A percentile compares a stretch with the other conserved stretches of the same genome.
phyloP scores from a whole-genome alignment of 2,113 vertebrate genomes.

The Halcyon senegalensis region DNA sequence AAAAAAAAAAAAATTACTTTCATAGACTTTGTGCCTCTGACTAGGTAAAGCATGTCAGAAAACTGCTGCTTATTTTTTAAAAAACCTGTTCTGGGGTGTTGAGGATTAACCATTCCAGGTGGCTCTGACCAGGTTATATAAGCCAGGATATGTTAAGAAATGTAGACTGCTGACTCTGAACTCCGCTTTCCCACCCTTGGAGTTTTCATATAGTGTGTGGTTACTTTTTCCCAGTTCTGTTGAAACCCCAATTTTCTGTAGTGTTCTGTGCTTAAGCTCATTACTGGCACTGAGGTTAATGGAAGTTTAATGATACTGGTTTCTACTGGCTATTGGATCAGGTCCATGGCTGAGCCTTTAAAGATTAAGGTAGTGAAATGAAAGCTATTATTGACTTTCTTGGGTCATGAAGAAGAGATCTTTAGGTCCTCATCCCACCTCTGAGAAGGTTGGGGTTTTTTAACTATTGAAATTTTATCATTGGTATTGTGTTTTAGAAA shows the following conservation, averaged over 20 bases:
- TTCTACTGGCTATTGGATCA: not conserved
- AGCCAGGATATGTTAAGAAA: not conserved
- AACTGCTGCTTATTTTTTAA: not conserved
- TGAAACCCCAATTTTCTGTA: not conserved
- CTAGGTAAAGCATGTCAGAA: not conserved
- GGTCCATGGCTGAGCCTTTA: not conserved
- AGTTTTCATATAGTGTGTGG: not conserved
- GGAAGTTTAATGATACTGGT: not conserved
- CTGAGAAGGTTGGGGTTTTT: not conserved
- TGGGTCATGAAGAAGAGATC: not conserved
- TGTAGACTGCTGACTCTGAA: not conserved
- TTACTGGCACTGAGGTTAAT: not conserved
- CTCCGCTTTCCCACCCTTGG: not conserved
- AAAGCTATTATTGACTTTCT: not conserved
- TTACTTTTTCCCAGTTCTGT: not conserved
- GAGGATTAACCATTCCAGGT: not conserved
- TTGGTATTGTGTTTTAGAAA: not conserved
- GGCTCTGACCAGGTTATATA: not conserved
- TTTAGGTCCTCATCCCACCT: not conserved
- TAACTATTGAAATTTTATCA: not conserved
- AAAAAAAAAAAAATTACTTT: not conserved
- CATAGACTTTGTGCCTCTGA: not conserved
- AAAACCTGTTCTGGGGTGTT: not conserved
- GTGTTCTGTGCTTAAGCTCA: not conserved
- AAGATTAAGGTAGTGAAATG: not conserved